Percentiles rank a stretch among this genome's conserved stretches.
phyloP scores from a whole-genome alignment of 2,888 invertebrate species.

The Anodontia alba region DNA sequence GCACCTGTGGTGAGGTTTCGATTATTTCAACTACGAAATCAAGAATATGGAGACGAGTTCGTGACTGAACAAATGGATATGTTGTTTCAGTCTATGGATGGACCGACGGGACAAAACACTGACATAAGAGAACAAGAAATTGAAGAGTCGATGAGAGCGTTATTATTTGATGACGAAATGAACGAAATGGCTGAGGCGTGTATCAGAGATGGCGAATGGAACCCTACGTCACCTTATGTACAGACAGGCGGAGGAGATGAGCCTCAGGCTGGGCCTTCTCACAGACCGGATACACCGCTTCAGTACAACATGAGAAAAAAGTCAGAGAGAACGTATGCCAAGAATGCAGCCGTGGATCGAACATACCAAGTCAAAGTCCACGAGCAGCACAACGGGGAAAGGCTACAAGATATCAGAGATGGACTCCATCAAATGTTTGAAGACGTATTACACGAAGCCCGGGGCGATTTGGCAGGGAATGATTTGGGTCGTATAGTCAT shows the following conservation, averaged over 20 bases:
- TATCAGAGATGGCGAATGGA: conserved; percentile 5
- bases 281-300: not conserved
- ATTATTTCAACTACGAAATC: conserved; percentile 17
- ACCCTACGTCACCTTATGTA: not conserved
- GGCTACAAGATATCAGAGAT: not conserved
- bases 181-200: not conserved
- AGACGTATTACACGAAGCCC: too few species aligned
- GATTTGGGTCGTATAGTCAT: conserved; percentile 30
- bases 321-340: too few species aligned
- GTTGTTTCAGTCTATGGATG: not conserved
- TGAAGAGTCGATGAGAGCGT: not conserved
- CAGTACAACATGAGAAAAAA: too few species aligned
- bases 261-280: too few species aligned
- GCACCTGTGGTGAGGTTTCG: conserved; percentile 13
- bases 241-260: conserved; percentile 6
- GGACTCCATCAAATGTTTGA: conserved; percentile 5
- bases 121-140: conserved; percentile 18
- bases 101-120: not conserved
- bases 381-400: too few species aligned
- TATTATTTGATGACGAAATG: too few species aligned
- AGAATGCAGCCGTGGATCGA: too few species aligned
- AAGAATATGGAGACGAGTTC: not conserved
- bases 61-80: conserved; percentile 2
- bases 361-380: too few species aligned
- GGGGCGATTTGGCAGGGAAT: conserved; percentile 8